Base-by-base conservation (phyloP, 37 sponge, comb jelly and placozoan species). In the Axinella damicornis region DNA sequence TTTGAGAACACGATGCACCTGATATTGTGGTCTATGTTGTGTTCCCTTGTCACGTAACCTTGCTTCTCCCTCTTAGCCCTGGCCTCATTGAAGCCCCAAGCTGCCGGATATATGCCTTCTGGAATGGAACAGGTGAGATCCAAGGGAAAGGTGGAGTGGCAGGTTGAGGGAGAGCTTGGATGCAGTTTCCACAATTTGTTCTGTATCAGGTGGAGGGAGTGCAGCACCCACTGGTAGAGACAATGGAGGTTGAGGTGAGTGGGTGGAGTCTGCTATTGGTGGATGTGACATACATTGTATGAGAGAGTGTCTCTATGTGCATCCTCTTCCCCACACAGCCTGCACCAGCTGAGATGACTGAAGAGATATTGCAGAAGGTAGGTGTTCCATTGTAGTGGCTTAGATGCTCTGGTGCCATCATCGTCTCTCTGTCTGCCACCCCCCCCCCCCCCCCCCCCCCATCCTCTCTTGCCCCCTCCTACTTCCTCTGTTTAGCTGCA, bases 11-110 rank as follows among this genome's bases (percentile, higher is more conserved):
- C n/a, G n/a, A n/a, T n/a, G n/a, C n/a, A n/a, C n/a, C n/a, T n/a
- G n/a, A n/a, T 46, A 46, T 9, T 46, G 46, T 46, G 9, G 46
- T 46, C 46, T 46, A 46, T n/a, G 46, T 9, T 46, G 46, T 4
- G 6, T 9, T 46, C 46, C 9, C 46, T 46, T 46, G 46, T 46
- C 46, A 4, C 46, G 4, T 9, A 4, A 46, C 9, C 46, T 46
- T 46, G 9, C 72, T 20, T 53, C 33, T 1, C 12, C 55, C 79
- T 27, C 74, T 25, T 80, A 95, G 98, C 98, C 38, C 76, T 97
- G 62, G 98, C 98, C 0, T 92, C 91, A 0, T 65, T 97, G 57
- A 97, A 97, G 75, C 98, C 98, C 25, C 98, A 94, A 19, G 93
- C 92, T 17, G 95, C 90, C 20, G 77, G 83, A 19, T 77, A 83